phyloP scores from a whole-genome alignment of 2,113 vertebrate genomes.

The Hippocampus comes region DNA sequence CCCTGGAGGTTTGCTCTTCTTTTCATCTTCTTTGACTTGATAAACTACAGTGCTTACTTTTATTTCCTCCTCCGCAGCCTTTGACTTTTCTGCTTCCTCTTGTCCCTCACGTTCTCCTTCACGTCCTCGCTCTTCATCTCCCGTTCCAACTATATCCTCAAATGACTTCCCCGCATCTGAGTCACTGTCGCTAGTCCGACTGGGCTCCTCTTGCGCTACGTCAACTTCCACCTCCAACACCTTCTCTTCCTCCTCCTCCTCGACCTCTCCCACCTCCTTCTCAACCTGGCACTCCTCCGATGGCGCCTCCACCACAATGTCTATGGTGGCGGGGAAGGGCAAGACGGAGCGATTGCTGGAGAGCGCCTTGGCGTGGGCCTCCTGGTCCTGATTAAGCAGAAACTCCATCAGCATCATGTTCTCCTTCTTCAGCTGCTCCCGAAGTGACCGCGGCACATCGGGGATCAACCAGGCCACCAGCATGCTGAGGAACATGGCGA shows the following conservation, averaged over 20 bases:
- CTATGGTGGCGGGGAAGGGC: conserved; percentile 32
- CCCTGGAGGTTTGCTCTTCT: conserved; percentile 5
- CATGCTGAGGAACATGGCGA: conserved; percentile 95
- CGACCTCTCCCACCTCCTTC: conserved; percentile 26
- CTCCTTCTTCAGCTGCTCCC: conserved; percentile 90
- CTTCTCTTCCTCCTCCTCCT: conserved; percentile 24
- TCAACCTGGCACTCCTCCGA: conserved; percentile 33
- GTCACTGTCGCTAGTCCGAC: conserved; percentile 19
- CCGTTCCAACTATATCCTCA: conserved; percentile 15
- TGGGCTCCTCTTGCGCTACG: conserved; percentile 19
- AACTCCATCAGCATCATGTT: conserved; percentile 87
- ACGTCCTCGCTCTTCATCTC: background rate
- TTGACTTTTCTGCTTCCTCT: conserved; percentile 15
- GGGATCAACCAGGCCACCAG: conserved; percentile 96
- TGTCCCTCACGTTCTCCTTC: conserved; percentile 3
- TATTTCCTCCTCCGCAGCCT: background rate
- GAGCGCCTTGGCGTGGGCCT: conserved; percentile 60
- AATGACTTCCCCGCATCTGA: conserved; percentile 30
- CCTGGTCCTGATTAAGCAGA: conserved; percentile 85
- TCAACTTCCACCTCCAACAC: conserved; percentile 24
- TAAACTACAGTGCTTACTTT: background rate
- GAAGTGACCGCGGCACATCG: conserved; percentile 89
- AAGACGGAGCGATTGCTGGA: conserved; percentile 9
- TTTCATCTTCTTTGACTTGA: conserved; percentile 12
- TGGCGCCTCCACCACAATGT: conserved; percentile 56